phyloP scores from a whole-genome alignment of 2,797 vertebrate species.

The Pygocentrus nattereri region DNA sequence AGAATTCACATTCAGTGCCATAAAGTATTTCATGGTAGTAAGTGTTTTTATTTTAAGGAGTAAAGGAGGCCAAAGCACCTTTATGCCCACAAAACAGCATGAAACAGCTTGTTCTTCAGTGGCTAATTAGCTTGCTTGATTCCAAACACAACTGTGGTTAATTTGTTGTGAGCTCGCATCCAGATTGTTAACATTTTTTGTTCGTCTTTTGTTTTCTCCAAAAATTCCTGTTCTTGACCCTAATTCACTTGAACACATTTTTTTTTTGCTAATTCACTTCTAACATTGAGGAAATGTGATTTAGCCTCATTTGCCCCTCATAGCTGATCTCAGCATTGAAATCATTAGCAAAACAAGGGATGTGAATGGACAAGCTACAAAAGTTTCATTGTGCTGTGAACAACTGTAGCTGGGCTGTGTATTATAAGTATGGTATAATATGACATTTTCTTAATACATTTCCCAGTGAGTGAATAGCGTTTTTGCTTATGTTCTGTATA shows the following conservation, averaged over 20 bases:
- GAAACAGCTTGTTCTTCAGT: slow-evolving; percentile 43
- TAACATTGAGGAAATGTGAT: slow-evolving; percentile 11
- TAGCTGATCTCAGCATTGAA: neutral
- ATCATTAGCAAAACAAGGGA: neutral
- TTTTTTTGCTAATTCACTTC: slow-evolving; percentile 22
- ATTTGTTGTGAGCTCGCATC: slow-evolving; percentile 46
- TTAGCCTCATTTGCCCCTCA: slow-evolving; percentile 34
- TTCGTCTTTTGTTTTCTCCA: slow-evolving; percentile 40
- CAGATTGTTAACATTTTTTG: slow-evolving; percentile 50
- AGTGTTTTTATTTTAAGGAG: slow-evolving; percentile 28
- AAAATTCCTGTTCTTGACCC: slow-evolving; percentile 49
- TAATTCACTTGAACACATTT: slow-evolving; percentile 48
- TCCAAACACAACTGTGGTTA: slow-evolving; percentile 55
- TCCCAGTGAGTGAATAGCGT: too few relatives aligned
- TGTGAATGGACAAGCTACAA: neutral
- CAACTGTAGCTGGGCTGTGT: neutral
- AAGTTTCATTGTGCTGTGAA: neutral
- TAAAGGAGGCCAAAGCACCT: slow-evolving; percentile 42
- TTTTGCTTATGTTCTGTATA: too few relatives aligned
- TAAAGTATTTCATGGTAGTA: slow-evolving; percentile 46
- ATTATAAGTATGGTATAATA: too few relatives aligned
- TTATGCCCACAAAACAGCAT: slow-evolving; percentile 51
- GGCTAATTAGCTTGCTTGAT: slow-evolving; percentile 52
- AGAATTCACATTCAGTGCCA: slow-evolving; percentile 33
- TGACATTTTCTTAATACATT: too few relatives aligned